Evolutionary conservation across 2,888 invertebrate genomes (phyloP), one percentile per base, ranked within the genome.

Genomic region (Phaedon cochleariae): DNA sequence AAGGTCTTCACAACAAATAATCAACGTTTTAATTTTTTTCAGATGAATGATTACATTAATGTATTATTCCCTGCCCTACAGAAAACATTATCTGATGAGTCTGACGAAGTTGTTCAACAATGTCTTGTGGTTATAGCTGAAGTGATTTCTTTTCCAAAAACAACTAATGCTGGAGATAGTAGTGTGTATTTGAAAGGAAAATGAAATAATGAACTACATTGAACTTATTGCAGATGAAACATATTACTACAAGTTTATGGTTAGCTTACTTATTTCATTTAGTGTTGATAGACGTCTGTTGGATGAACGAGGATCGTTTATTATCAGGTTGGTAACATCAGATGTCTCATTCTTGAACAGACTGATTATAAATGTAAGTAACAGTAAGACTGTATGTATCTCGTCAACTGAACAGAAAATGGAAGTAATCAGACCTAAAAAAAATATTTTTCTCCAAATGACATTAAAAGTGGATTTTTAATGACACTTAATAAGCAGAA

Each of bases 51-150:
- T 69, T 90, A 92, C 80, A 90, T 93, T 58, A 92, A 90, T 76
- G 86, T 87, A 73, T 84, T 94, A 73, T 93, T 93, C 83, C 89
- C 89, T 75, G 90, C 92, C 64, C 86, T 97, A 59, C 88, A 98
- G 82, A 89, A 90, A 75, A 92, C 94, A 26, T 86, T 99, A 53
- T 92, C 95, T 34, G 98, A 98, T 85, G 90, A 90, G 66, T 92
- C 96, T 0, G 97, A 98, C 84, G 97, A 98, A 86, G 98, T 98
- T 61, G 97, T 98, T 49, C 90, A 97, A 62, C 92, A 97, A 81
- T 93, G 94, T 81, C 87, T 99, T 61, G 95, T 96, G 77, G 96
- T 98, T 59, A 88, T 98, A 70, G 94, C 97, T 1, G 92, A 93
- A 86, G 89, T 94, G 26, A 86, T 88, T 74, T 88, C 90, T 37